A percentile compares a stretch with the other conserved stretches of the same genome.
Evolutionary conservation across 2,888 invertebrate genomes (phyloP).

Genomic region (Heliothis peltigera): DNA sequence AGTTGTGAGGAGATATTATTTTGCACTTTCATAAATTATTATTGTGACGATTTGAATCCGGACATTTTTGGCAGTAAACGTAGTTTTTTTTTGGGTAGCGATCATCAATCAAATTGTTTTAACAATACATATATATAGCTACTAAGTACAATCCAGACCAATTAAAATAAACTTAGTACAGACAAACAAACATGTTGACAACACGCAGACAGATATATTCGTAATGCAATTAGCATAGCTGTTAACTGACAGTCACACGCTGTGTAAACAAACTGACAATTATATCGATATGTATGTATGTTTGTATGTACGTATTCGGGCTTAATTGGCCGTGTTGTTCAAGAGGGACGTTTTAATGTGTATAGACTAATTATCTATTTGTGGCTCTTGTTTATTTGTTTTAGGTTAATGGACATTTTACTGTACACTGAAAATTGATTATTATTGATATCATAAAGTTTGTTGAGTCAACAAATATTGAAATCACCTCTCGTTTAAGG

Average conservation of each 20-base stretch:
- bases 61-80: too few relatives aligned
- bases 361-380: background rate
- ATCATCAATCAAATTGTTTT: background rate
- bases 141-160: background rate
- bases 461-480: too few relatives aligned
- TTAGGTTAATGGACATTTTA: background rate
- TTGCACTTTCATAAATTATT: too few relatives aligned
- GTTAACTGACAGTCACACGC: constrained; percentile 10
- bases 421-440: too few relatives aligned
- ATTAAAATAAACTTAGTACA: constrained; percentile 10
- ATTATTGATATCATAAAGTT: too few relatives aligned
- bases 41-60: too few relatives aligned
- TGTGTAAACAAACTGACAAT: constrained; percentile 7
- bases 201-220: constrained; percentile 11
- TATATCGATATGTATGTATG: background rate
- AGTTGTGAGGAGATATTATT: too few relatives aligned
- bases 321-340: background rate
- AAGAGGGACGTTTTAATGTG: background rate
- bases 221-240: constrained; percentile 34
- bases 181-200: constrained; percentile 14
- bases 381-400: background rate
- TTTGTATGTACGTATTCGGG: background rate
- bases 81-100: background rate
- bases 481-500: too few relatives aligned
- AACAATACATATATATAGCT: too few relatives aligned